These are phyloP conservation scores for Etheostoma spectabile DNA, from an alignment of 2,113 vertebrate species.

Conservation along the genomic window DNA sequence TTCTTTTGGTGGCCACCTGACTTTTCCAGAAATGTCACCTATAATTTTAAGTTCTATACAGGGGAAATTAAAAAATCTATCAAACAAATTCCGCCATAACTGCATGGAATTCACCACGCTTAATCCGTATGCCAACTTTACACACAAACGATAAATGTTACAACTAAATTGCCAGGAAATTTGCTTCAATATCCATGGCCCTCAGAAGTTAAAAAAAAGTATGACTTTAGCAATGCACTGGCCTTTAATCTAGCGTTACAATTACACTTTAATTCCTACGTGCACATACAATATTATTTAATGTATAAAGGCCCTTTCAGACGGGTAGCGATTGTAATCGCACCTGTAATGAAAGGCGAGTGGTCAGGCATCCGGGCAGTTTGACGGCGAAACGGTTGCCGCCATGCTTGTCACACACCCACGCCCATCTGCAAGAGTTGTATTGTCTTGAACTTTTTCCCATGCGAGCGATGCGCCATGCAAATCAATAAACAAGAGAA, in stretches of 20 bases:
- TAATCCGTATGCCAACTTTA: background rate
- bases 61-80: background rate
- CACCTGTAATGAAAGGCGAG: too few species aligned
- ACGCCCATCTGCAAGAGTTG: too few species aligned
- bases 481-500: too few species aligned
- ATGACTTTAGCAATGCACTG: background rate
- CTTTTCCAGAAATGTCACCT: background rate
- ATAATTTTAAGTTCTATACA: background rate
- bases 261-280: background rate
- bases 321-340: too few species aligned
- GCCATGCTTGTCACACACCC: too few species aligned
- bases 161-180: background rate
- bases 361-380: too few species aligned
- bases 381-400: too few species aligned
- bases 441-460: too few species aligned
- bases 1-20: background rate
- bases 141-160: background rate
- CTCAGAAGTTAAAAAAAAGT: background rate
- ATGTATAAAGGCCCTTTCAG: background rate
- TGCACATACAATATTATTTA: background rate
- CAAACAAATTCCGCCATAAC: too few species aligned
- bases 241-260: too few species aligned
- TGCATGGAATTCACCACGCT: background rate
- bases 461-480: too few species aligned
- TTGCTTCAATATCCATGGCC: background rate